phyloP scores from a whole-genome alignment of 2,888 invertebrate genomes.

The Elysia crispata region DNA sequence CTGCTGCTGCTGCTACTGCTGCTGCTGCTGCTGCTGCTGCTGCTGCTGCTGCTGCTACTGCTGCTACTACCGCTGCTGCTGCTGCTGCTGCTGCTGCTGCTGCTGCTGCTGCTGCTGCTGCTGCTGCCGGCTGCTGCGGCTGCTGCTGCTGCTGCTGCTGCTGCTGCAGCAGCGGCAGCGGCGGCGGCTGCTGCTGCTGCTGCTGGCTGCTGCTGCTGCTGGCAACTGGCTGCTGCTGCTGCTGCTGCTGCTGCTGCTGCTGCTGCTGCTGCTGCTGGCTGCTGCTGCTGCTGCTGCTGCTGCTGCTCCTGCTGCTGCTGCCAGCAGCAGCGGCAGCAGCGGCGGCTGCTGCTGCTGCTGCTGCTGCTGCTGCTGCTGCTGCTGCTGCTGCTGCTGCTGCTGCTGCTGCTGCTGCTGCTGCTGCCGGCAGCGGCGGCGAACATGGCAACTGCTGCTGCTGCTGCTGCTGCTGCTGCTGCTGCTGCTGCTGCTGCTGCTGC shows the following conservation, averaged over 20 bases:
- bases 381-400: slow-evolving; percentile 6
- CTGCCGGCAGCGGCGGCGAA: too few relatives aligned
- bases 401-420: slow-evolving; percentile 25
- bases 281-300: slow-evolving; percentile 5
- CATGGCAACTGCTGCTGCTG: slow-evolving; percentile 10
- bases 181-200: too few relatives aligned
- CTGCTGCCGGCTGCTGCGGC: too few relatives aligned
- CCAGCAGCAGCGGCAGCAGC: too few relatives aligned
- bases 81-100: slow-evolving; percentile 23
- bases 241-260: not conserved
- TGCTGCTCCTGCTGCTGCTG: too few relatives aligned
- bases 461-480: slow-evolving; percentile 17
- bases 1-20: slow-evolving; percentile 21
- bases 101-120: slow-evolving; percentile 14
- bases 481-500: not conserved
- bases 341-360: too few relatives aligned
- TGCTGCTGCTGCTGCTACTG: slow-evolving; percentile 30
- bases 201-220: too few relatives aligned
- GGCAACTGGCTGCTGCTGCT: too few relatives aligned
- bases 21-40: slow-evolving; percentile 12
- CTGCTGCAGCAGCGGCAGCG: not conserved
- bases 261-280: too few relatives aligned
- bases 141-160: slow-evolving; percentile 24
- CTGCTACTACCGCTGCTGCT: slow-evolving; percentile 7
- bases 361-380: too few relatives aligned